Percentiles rank a stretch among this genome's conserved stretches.
Evolutionary conservation across 2,888 invertebrate genomes (phyloP).

Genomic region (Acanthococcus lagerstroemiae): DNA sequence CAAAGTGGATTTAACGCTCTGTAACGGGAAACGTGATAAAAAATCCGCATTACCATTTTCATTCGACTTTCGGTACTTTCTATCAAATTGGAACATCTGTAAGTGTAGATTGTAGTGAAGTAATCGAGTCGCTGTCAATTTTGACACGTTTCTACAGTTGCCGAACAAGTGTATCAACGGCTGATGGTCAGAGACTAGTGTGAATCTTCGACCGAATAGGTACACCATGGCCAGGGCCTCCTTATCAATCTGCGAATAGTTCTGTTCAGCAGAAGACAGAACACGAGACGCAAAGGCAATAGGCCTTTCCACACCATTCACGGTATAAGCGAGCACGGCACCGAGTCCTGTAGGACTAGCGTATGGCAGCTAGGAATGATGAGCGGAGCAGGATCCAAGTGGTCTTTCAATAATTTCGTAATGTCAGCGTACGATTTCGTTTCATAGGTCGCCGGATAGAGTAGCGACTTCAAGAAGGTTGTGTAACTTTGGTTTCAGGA

Average conservation of each 20-base stretch:
- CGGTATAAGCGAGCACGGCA: not conserved
- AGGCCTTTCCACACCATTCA: not conserved
- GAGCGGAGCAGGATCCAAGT: not conserved
- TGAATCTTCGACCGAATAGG: conserved; percentile 1
- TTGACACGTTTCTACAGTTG: conserved; percentile 16
- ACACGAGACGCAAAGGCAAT: not conserved
- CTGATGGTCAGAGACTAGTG: not conserved
- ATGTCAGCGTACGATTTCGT: not conserved
- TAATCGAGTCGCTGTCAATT: conserved; percentile 25
- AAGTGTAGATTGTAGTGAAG: conserved; percentile 32
- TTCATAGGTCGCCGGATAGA: not conserved
- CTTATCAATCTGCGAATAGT: conserved; percentile 9
- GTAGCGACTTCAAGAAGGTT: not conserved
- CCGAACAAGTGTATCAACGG: not conserved
- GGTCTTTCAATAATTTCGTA: not conserved
- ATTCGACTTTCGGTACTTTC: not conserved
- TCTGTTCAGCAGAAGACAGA: not conserved
- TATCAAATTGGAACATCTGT: conserved; percentile 1
- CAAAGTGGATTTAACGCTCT: no score
- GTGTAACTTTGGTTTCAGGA: not conserved
- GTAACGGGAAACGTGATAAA: not conserved
- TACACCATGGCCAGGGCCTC: conserved; percentile 7
- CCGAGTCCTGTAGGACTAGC: not conserved
- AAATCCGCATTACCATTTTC: conserved; percentile 9
- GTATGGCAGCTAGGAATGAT: not conserved